Conservation (phyloP, 2,113 vertebrate genomes). For the Machaerirhynchus nigripectus region DNA sequence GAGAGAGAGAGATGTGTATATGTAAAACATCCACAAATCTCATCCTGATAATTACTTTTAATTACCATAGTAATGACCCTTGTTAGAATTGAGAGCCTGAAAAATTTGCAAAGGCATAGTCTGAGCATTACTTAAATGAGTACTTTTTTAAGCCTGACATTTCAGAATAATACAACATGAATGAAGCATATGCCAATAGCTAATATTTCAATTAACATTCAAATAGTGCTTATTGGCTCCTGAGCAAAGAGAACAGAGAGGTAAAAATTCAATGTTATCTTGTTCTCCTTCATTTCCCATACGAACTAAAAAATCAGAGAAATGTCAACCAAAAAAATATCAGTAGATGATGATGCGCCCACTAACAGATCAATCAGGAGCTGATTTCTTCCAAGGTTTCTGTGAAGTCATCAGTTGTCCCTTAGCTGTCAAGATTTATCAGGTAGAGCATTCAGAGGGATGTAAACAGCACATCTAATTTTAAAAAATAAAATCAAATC, state of each 20-base stretch:
- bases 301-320: constrained; percentile 22
- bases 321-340: not conserved
- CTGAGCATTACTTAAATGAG: not conserved
- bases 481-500: not conserved
- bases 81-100: not conserved
- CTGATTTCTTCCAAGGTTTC: not conserved
- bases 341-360: not conserved
- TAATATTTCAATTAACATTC: constrained; percentile 9
- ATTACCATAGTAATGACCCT: not conserved
- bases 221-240: not conserved
- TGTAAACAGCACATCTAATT: not conserved
- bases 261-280: not conserved
- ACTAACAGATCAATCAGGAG: not conserved
- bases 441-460: not conserved
- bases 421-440: not conserved
- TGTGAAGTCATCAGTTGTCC: not conserved
- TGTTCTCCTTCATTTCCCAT: not conserved
- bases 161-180: not conserved
- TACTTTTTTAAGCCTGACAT: not conserved
- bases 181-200: not conserved
- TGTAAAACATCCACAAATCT: not conserved
- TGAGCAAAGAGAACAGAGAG: not conserved
- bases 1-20: no score
- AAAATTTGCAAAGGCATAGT: not conserved
- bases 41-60: not conserved